Evolutionary conservation across 2,888 invertebrate species (phyloP), one percentile per base, ranked within the genome.

Genomic region (Tinea semifulvella): DNA sequence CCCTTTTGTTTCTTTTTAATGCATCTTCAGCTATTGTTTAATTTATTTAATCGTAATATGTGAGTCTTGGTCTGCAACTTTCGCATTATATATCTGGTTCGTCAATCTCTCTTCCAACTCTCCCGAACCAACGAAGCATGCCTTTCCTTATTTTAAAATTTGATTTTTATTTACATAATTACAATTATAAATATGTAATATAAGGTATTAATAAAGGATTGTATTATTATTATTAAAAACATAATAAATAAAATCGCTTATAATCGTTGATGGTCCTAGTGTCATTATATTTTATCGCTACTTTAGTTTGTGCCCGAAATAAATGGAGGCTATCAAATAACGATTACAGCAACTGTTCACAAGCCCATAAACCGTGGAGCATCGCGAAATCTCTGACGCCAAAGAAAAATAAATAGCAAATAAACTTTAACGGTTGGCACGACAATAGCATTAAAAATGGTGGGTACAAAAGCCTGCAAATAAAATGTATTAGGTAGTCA

Each of bases 331-430:
- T 65, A 73, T 73, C 72, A 71, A 73, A 71, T 53, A 63, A 53
- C 67, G 64, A 73, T 74, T 71, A 71, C 69, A 67, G 57, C 62
- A 67, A 70, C 68, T 68, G 73, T 72, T 70, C 67, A 68, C 71
- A 66, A 67, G 61, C 65, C 61, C 67, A 69, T 72, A 69, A 72
- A 61, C 60, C 59, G 61, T 63, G 67, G 65, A 47, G 63, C 68
- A 64, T 72, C 60, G 61, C 67, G 57, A 65, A 71, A 70, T 71
- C 62, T 66, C 63, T 65, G 65, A 62, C 68, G 67, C 66, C 63
- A 62, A 68, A 71, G 65, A 67, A 68, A 69, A 65, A 72, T 69
- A 69, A 67, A 68, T 67, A 57, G 64, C 55, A 52, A 55, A 64
- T 71, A 67, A 70, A 48, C 64, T 49, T 49, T 49, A 47, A 49